These are phyloP conservation scores for Mya arenaria DNA, from an alignment of 1,140 invertebrate species.

Conservation along the genomic window DNA sequence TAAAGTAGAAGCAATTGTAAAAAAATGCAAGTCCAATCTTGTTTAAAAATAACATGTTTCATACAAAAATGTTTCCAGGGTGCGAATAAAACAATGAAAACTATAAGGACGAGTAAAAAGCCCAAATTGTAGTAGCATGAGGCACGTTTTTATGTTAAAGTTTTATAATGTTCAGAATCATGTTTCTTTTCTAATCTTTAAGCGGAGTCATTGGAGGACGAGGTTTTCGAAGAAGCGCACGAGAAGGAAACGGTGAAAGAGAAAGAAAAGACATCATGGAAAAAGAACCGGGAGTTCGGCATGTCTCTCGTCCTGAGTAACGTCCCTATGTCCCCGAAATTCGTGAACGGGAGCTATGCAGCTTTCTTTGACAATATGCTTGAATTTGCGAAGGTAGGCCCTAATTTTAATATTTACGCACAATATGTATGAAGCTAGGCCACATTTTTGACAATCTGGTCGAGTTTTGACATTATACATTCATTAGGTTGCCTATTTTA, in stretches of 20 bases:
- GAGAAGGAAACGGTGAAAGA: constrained; percentile 80
- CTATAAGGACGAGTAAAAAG: no score
- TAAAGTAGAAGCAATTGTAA: no score
- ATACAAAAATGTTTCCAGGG: no score
- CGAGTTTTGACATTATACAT: not conserved
- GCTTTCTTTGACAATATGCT: constrained; percentile 95
- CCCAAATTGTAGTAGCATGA: no score
- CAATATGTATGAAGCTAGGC: no score
- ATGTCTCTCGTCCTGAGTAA: constrained; percentile 95
- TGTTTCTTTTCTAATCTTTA: no score
- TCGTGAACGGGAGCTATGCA: constrained; percentile 97
- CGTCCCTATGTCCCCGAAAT: constrained; percentile 97
- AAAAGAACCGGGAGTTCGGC: constrained; percentile 86
- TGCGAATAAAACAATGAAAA: no score
- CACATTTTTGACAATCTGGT: not conserved
- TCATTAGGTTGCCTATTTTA: not conserved
- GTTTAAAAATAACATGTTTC: no score
- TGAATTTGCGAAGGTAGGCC: constrained; percentile 85
- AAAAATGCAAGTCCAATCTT: no score
- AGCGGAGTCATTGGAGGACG: constrained; percentile 69
- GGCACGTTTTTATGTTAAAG: no score
- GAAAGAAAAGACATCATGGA: constrained; percentile 53
- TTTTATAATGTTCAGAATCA: no score
- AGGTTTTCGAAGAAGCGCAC: constrained; percentile 61
- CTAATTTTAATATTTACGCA: no score